These are phyloP conservation scores for Periparus ater DNA, from an alignment of 2,797 vertebrate species.

Conservation along the genomic window DNA sequence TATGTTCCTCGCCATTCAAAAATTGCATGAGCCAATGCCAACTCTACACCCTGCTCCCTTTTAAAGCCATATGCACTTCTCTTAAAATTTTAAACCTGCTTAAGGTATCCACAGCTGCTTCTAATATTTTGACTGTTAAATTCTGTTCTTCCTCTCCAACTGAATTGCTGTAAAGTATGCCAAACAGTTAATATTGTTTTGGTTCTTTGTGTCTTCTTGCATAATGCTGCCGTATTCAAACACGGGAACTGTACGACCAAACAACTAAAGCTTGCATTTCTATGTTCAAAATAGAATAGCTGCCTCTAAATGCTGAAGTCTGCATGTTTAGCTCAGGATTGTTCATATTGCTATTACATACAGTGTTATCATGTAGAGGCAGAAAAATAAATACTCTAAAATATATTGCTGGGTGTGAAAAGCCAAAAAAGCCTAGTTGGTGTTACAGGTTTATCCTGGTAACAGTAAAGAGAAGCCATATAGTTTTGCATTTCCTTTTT, in stretches of 20 bases:
- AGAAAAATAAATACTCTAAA: not conserved
- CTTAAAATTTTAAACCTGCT: slow-evolving; percentile 75
- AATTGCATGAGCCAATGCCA: slow-evolving; percentile 52
- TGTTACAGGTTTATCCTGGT: not conserved
- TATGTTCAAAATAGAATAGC: not conserved
- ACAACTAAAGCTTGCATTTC: not conserved
- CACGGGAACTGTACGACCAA: not conserved
- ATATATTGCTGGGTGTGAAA: not conserved
- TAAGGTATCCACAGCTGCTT: slow-evolving; percentile 79
- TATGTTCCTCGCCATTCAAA: slow-evolving; percentile 65
- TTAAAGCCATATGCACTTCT: slow-evolving; percentile 64
- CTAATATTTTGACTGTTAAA: slow-evolving; percentile 73
- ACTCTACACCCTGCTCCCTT: not conserved
- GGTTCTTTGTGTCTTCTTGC: slow-evolving; percentile 4
- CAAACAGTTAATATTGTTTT: slow-evolving; percentile 46
- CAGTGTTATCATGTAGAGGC: not conserved
- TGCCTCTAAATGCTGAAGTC: not conserved
- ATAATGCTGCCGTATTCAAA: slow-evolving; percentile 38
- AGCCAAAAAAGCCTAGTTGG: not conserved
- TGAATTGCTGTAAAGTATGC: slow-evolving; percentile 42
- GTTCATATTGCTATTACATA: not conserved
- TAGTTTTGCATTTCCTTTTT: not conserved
- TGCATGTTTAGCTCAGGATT: not conserved
- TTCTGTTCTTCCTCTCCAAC: slow-evolving; percentile 69
- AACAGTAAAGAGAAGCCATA: not conserved